phyloP scores from a whole-genome alignment of 2,113 vertebrate genomes.

The Psammodynastes pulverulentus region DNA sequence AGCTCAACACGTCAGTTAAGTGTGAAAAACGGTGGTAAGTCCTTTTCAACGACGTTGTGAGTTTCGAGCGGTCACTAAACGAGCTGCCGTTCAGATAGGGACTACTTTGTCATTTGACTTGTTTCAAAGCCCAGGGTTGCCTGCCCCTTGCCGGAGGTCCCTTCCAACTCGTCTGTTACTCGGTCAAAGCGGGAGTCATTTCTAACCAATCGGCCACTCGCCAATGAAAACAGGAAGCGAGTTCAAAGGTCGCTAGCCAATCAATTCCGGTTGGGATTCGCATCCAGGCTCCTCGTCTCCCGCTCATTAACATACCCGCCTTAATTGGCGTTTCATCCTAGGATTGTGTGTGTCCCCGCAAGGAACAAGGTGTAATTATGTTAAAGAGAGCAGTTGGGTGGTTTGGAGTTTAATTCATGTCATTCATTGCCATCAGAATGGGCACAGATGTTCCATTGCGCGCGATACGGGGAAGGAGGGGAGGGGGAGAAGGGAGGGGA shows the following conservation, averaged over 20 bases:
- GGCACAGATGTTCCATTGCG: slow-evolving; percentile 75
- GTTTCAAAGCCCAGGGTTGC: neutral
- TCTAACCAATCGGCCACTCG: slow-evolving; percentile 45
- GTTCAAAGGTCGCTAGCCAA: slow-evolving; percentile 60
- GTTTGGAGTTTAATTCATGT: slow-evolving; percentile 62
- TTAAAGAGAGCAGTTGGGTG: slow-evolving; percentile 64
- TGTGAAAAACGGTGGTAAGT: neutral
- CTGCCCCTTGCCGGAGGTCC: neutral
- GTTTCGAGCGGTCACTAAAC: neutral
- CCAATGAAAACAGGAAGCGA: slow-evolving; percentile 60
- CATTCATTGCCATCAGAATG: slow-evolving; percentile 74
- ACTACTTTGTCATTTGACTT: neutral
- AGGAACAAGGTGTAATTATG: slow-evolving; percentile 78
- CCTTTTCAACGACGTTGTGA: neutral
- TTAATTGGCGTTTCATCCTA: slow-evolving; percentile 78
- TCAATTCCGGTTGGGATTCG: slow-evolving; percentile 62
- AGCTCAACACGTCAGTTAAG: no score
- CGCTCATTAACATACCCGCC: slow-evolving; percentile 70
- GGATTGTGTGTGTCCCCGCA: slow-evolving; percentile 76
- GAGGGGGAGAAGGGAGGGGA: no score
- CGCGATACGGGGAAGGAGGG: slow-evolving; percentile 56
- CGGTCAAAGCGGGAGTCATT: slow-evolving; percentile 35
- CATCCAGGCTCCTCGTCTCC: slow-evolving; percentile 63
- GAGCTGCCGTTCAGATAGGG: neutral
- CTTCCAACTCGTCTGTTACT: neutral